Conservation (phyloP, 2,888 invertebrate genomes). For the Xanthostigma xanthostigma region DNA sequence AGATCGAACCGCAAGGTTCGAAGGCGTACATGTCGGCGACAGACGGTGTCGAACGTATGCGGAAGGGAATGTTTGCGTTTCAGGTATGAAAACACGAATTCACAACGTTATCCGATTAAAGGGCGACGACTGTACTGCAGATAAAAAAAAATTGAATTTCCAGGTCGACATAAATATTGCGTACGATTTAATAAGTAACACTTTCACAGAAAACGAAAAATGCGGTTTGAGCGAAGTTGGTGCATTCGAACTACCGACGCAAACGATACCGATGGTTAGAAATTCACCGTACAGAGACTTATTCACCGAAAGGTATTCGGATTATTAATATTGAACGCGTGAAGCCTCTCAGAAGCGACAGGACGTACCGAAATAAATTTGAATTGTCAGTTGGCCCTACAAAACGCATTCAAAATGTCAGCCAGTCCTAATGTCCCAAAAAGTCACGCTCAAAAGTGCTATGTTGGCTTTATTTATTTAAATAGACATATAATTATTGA, state of each 20-base stretch:
- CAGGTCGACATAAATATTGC: conserved; percentile 41
- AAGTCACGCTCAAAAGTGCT: too few relatives aligned
- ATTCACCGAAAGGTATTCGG: conserved; percentile 27
- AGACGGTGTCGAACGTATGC: conserved; percentile 38
- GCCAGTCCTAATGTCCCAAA: too few relatives aligned
- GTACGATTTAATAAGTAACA: conserved; percentile 43
- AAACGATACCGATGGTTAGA: conserved; percentile 36
- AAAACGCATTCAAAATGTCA: too few relatives aligned
- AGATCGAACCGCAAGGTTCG: conserved; percentile 38
- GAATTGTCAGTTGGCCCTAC: too few relatives aligned
- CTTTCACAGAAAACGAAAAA: conserved; percentile 45
- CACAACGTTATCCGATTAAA: not conserved
- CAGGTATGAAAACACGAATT: conserved; percentile 25
- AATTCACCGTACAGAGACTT: conserved; percentile 43
- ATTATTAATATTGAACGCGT: too few relatives aligned
- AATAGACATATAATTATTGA: not conserved
- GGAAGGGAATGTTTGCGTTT: conserved; percentile 39
- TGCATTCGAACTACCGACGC: conserved; percentile 39
- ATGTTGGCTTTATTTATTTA: not conserved
- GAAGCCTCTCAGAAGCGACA: too few relatives aligned
- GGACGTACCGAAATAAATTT: too few relatives aligned
- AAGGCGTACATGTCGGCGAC: conserved; percentile 34
- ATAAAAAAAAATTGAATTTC: not conserved
- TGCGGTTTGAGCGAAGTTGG: conserved; percentile 42
- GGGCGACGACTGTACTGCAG: not conserved